Evolutionary conservation across 2,113 vertebrate species (phyloP).

Genomic region (Oryzias curvinotus): DNA sequence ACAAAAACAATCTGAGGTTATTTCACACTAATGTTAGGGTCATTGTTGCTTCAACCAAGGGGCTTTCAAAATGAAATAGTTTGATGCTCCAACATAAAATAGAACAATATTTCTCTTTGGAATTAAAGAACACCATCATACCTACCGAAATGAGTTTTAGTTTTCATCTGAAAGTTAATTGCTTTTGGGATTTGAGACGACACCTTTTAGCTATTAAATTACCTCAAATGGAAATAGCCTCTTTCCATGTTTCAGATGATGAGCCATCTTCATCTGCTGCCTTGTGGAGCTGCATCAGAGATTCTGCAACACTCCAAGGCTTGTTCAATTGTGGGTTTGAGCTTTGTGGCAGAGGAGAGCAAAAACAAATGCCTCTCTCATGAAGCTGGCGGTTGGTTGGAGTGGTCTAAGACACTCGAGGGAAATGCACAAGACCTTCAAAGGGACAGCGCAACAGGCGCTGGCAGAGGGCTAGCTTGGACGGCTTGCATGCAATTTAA

Average conservation of each 20-base stretch:
- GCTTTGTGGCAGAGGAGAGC: slow-evolving; percentile 22
- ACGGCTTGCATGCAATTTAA: slow-evolving; percentile 63
- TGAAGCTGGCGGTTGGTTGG: slow-evolving; percentile 37
- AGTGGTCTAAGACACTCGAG: slow-evolving; percentile 58
- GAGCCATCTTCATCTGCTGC: slow-evolving; percentile 18
- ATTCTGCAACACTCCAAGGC: slow-evolving; percentile 32
- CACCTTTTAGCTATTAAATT: slow-evolving; percentile 18
- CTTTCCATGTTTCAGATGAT: slow-evolving; percentile 17
- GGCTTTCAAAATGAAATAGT: slow-evolving; percentile 32
- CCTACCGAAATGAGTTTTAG: slow-evolving; percentile 30
- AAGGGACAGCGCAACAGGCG: slow-evolving; percentile 48
- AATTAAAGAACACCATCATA: slow-evolving; percentile 21
- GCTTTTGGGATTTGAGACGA: slow-evolving; percentile 32
- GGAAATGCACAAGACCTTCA: slow-evolving; percentile 70
- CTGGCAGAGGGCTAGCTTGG: slow-evolving; percentile 63
- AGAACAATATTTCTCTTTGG: slow-evolving; percentile 5
- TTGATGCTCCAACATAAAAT: slow-evolving; percentile 2
- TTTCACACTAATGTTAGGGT: slow-evolving; percentile 33
- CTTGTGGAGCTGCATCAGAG: slow-evolving; percentile 12
- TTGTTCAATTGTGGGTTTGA: slow-evolving; percentile 27
- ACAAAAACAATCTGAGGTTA: slow-evolving; percentile 22
- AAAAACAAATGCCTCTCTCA: slow-evolving; percentile 57
- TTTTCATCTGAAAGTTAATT: slow-evolving; percentile 31
- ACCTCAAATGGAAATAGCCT: slow-evolving; percentile 17
- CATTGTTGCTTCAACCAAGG: slow-evolving; percentile 29